Base-by-base conservation (phyloP, 2,113 vertebrate genomes). In the Pandion haliaetus region DNA sequence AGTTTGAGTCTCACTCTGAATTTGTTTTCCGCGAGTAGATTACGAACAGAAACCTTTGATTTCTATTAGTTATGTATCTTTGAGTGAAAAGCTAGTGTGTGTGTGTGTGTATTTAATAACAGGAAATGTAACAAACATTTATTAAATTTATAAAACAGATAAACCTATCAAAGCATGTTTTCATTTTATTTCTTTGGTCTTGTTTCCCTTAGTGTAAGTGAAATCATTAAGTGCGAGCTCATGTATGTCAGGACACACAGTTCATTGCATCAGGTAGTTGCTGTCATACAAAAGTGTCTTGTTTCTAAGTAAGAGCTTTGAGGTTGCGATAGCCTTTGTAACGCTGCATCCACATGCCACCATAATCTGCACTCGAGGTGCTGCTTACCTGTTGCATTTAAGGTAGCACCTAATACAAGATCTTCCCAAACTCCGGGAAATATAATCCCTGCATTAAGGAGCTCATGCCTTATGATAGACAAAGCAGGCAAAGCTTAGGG, bases 311-410 rank as follows among this genome's bases (percentile, higher is more conserved):
- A 23, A 58, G 55, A 59, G 26, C 32, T 83, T n/a, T 57, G 67
- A 31, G 62, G 18, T 40, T 66, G 47, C 3, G 7, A 2, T 1
- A 19, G 47, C n/a, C 44, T 63, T 25, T 55, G 40, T 59, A 32
- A 20, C 23, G 5, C 29, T 13, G 11, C n/a, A 12, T 28, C 62
- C 38, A 5, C 32, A 1, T 6, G 28, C 66, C 45, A 25, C 34
- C 23, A 0, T 7, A 5, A 28, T 10, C 58, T 14, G 26, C 24
- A 4, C 2, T 8, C 6, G 1, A 20, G 47, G 42, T 42, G 8
- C 8, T 13, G 3, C 21, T 57, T 23, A 19, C 14, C 18, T 61
- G 9, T 40, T 78, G 11, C 6, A 2, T 14, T 45, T 59, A 6
- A 49, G 12, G 26, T 42, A 28, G 29, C 36, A 11, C 29, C 58